A percentile compares a stretch with the other conserved stretches of the same genome.
These are phyloP conservation scores for Anarrhichthys ocellatus DNA, from an alignment of 2,113 vertebrate genomes.

Conservation along the genomic window DNA sequence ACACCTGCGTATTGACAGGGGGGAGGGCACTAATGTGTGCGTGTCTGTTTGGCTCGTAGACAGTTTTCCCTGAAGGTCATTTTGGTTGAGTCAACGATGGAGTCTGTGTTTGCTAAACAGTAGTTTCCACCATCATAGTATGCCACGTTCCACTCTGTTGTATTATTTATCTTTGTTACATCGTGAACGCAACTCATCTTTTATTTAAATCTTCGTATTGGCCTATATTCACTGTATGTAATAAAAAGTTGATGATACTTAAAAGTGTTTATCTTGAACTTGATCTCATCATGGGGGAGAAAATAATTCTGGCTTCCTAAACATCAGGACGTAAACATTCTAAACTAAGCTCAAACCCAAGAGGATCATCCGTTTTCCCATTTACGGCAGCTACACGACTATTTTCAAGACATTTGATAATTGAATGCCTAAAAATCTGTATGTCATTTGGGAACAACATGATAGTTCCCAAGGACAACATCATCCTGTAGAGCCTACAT, in stretches of 20 bases:
- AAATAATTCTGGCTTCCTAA: not conserved
- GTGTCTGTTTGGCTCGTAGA: not conserved
- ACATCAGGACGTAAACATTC: not conserved
- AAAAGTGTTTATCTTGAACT: not conserved
- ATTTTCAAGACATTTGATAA: not conserved
- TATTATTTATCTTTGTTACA: not conserved
- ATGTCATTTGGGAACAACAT: not conserved
- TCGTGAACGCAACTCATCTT: not conserved
- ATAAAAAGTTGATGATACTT: not conserved
- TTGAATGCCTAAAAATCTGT: not conserved
- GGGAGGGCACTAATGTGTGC: not conserved
- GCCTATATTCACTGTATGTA: not conserved
- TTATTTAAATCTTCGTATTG: too few species aligned
- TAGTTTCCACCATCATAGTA: not conserved
- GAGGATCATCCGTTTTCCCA: too few species aligned
- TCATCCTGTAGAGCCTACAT: not conserved
- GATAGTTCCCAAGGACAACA: too few species aligned
- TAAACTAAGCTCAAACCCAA: not conserved
- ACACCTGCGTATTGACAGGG: slow-evolving; percentile 37
- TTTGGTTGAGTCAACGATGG: not conserved
- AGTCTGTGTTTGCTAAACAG: slow-evolving; percentile 1
- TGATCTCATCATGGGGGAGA: not conserved
- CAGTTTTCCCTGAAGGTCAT: slow-evolving; percentile 12
- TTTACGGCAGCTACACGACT: too few species aligned
- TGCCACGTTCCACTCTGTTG: not conserved